Evolutionary conservation across 2,888 invertebrate genomes (phyloP), one percentile per base, ranked within the genome.

Genomic region (Epinotia bilunana): DNA sequence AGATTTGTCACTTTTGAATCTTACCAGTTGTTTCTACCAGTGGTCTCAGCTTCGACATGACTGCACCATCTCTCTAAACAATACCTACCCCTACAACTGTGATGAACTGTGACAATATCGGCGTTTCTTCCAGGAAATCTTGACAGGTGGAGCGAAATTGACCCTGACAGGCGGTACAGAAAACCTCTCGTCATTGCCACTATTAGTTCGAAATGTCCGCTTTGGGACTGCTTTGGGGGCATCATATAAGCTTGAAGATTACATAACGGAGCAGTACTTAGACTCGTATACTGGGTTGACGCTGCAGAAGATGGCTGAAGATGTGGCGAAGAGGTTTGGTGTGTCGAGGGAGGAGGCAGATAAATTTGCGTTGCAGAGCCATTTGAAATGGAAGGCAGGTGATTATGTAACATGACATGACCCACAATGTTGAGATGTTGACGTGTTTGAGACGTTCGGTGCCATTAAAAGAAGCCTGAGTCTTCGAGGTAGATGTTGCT

Each of bases 111-210:
- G 39, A 39, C 39, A 39, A 39, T 39, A 39, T 39, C 9, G 9
- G 7, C 0, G 9, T 39, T 39, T 9, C 9, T 67, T 61, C 13
- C 67, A 75, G 97, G 99, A 98, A 83, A 98, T 99, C 75, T 80
- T 96, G 78, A 92, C 96, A 62, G 98, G 98, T 33, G 96, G 96
- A 78, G 96, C 98, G 7, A 96, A 97, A 79, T 95, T 99, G 69
- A 97, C 97, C 5, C 90, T 99, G 58, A 96, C 98, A 20, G 99
- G 99, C 57, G 99, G 99, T 1, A 96, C 97, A 49, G 99, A 99
- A 83, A 97, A 97, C 84, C 99, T 99, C 99, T 98, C 98, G 4
- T 96, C 98, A 83, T 90, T 97, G 9, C 99, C 99, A 0, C 97
- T 97, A 86, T 94, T 97, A 28, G 97, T 97, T 0, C 95, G 99